Evolutionary conservation across 2,888 invertebrate species (phyloP).

Genomic region (Pheosia tremula): DNA sequence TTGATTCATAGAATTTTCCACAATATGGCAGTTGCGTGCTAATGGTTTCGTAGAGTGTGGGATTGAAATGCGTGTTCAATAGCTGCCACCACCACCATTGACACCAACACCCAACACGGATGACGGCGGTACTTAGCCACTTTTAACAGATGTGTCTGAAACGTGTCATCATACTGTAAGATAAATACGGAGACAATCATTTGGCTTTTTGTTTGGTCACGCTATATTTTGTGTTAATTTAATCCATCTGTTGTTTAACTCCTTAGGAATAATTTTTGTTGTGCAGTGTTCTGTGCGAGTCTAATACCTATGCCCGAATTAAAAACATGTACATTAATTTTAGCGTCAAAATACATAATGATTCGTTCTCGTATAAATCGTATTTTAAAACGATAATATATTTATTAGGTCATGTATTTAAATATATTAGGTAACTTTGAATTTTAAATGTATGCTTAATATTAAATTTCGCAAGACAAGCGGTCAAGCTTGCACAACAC

Average conservation of each 20-base stretch:
- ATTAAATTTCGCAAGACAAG: constrained; percentile 32
- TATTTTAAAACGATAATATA: too few species aligned
- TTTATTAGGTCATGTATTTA: constrained; percentile 15
- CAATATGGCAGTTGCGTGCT: not conserved
- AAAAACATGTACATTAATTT: too few species aligned
- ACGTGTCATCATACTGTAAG: constrained; percentile 25
- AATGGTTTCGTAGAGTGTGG: not conserved
- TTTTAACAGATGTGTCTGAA: constrained; percentile 10
- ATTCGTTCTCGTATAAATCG: not conserved
- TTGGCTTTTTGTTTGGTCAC: too few species aligned
- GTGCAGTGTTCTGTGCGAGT: too few species aligned
- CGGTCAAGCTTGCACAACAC: constrained; percentile 29
- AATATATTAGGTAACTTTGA: constrained; percentile 19
- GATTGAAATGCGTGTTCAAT: constrained; percentile 5
- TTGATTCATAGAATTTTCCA: not conserved
- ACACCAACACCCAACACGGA: constrained; percentile 7
- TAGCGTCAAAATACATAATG: too few species aligned
- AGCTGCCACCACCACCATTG: constrained; percentile 18
- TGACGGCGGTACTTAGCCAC: not conserved
- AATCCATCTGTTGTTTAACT: too few species aligned
- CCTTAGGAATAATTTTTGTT: too few species aligned
- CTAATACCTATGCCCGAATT: too few species aligned
- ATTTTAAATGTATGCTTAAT: constrained; percentile 25
- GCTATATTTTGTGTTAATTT: not conserved
- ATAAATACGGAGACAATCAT: not conserved